A percentile compares a stretch with the other conserved stretches of the same genome.
These are phyloP conservation scores for Ctenopoma kingsleyae DNA, from an alignment of 2,797 vertebrate species.

Conservation along the genomic window DNA sequence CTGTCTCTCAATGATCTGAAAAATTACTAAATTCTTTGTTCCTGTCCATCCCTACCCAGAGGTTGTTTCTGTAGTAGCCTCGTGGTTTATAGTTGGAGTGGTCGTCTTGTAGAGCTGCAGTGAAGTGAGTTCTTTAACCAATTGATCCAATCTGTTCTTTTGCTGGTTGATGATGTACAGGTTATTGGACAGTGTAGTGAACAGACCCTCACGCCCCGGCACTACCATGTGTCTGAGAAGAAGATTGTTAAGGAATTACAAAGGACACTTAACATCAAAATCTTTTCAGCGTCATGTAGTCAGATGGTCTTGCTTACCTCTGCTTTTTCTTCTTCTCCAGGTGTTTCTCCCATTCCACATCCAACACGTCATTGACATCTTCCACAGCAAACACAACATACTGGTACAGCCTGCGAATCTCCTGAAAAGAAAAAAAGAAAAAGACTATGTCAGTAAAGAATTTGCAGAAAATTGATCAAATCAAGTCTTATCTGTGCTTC, in stretches of 20 bases:
- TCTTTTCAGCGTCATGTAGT: background rate
- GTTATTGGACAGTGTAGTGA: constrained; percentile 93
- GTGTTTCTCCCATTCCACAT: constrained; percentile 95
- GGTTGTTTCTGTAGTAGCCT: constrained; percentile 38
- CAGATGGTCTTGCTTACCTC: constrained; percentile 62
- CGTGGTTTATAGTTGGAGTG: constrained; percentile 40
- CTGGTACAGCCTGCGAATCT: constrained; percentile 94
- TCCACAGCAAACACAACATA: constrained; percentile 95
- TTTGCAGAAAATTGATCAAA: background rate
- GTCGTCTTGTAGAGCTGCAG: constrained; percentile 90
- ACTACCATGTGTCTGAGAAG: constrained; percentile 89
- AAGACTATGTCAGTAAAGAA: background rate
- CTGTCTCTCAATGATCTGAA: background rate
- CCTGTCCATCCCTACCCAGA: constrained; percentile 51
- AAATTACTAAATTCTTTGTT: background rate
- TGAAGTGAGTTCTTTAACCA: constrained; percentile 88
- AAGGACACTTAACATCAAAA: background rate
- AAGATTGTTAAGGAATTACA: background rate
- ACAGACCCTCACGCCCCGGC: constrained; percentile 93
- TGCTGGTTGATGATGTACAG: constrained; percentile 96
- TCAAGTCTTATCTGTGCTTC: background rate
- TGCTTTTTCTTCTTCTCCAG: constrained; percentile 92
- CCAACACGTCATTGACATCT: constrained; percentile 94
- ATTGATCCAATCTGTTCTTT: constrained; percentile 89
- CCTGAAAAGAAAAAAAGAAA: constrained; percentile 75